These are phyloP conservation scores for Tachysurus vachellii DNA, from an alignment of 2,113 vertebrate species.

Conservation along the genomic window DNA sequence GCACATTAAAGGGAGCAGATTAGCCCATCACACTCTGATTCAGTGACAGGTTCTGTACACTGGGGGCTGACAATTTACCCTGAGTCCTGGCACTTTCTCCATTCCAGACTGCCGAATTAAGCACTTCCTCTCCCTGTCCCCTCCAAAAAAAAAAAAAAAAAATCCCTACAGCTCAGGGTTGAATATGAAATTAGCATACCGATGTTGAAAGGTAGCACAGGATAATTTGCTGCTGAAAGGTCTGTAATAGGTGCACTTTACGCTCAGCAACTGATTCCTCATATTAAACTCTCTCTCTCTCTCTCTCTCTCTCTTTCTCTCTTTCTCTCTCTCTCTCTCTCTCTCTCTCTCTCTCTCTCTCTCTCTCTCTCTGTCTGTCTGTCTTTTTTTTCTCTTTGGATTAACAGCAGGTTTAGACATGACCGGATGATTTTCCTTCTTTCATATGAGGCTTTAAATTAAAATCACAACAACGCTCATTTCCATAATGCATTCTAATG, in stretches of 20 bases:
- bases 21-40: slow-evolving; percentile 83
- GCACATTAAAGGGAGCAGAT: slow-evolving; percentile 83
- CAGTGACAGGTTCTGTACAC: slow-evolving; percentile 81
- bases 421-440: slow-evolving; percentile 36
- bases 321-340: slow-evolving; percentile 52
- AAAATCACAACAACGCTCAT: slow-evolving; percentile 67
- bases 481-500: slow-evolving; percentile 79
- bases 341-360: slow-evolving; percentile 24
- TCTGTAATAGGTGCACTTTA: slow-evolving; percentile 92
- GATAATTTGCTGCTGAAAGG: slow-evolving; percentile 94
- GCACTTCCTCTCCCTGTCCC: slow-evolving; percentile 82
- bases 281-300: slow-evolving; percentile 56
- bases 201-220: slow-evolving; percentile 91
- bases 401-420: slow-evolving; percentile 38
- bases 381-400: slow-evolving; percentile 43
- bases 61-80: slow-evolving; percentile 36
- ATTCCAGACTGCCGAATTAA: slow-evolving; percentile 76
- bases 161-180: slow-evolving; percentile 75
- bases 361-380: slow-evolving; percentile 16
- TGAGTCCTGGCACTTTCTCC: slow-evolving; percentile 47
- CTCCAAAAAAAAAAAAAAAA: slow-evolving; percentile 63
- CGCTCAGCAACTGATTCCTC: slow-evolving; percentile 83
- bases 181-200: slow-evolving; percentile 96
- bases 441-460: slow-evolving; percentile 54
- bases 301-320: slow-evolving; percentile 59